A percentile compares a stretch with the other conserved stretches of the same genome.
Conservation (phyloP, 2,113 vertebrate genomes). For the Antigone vipio region DNA sequence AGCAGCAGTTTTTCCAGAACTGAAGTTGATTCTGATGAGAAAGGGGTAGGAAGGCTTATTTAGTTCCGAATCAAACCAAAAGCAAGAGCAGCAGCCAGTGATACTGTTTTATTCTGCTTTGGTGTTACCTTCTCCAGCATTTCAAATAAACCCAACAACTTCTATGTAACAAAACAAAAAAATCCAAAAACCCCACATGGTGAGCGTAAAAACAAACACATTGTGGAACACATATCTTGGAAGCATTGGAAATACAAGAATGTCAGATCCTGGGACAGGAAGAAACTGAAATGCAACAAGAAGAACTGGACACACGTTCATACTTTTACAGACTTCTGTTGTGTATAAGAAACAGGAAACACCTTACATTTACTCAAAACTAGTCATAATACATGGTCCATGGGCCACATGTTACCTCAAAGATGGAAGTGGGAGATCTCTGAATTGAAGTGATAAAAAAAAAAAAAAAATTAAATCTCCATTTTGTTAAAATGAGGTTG, state of each 20-base stretch:
- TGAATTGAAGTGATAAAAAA: neutral
- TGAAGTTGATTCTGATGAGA: neutral
- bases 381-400: neutral
- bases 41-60: neutral
- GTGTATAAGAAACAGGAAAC: neutral
- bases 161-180: neutral
- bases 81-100: neutral
- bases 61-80: neutral
- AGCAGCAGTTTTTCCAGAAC: neutral
- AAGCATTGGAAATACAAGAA: neutral
- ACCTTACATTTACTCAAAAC: neutral
- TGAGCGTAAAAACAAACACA: neutral
- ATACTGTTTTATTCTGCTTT: neutral
- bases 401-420: neutral
- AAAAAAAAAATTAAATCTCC: too few species aligned
- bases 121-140: neutral
- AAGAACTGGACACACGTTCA: neutral
- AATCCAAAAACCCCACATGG: neutral
- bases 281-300: neutral
- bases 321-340: neutral
- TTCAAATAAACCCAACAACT: neutral
- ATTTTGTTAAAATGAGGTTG: neutral
- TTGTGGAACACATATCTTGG: neutral
- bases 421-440: neutral
- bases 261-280: neutral